A percentile compares a stretch with the other conserved stretches of the same genome.
These are phyloP conservation scores for Campaea margaritaria DNA, from an alignment of 2,888 invertebrate species.

Conservation along the genomic window DNA sequence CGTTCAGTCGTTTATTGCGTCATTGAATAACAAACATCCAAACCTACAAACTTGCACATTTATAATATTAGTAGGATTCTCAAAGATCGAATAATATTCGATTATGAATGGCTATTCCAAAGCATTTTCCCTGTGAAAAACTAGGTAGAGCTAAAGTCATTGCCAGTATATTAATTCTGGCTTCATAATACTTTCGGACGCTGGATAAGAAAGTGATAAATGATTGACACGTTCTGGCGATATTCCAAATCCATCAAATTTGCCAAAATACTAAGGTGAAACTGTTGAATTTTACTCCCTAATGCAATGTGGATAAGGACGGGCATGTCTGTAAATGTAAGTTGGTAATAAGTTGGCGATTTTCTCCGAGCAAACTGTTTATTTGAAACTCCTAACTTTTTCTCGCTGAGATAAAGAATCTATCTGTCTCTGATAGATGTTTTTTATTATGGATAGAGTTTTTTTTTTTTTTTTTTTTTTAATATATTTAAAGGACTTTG, in stretches of 20 bases:
- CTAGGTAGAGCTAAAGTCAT: conserved; percentile 6
- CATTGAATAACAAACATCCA: too few relatives aligned
- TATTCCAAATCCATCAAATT: conserved; percentile 40
- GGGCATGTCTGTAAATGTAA: neutral
- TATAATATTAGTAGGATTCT: too few relatives aligned
- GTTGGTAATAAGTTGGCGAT: conserved; percentile 22
- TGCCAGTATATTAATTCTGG: conserved; percentile 30
- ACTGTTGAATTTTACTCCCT: conserved; percentile 17
- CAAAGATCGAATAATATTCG: too few relatives aligned
- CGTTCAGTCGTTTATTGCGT: too few relatives aligned
- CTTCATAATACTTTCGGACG: conserved; percentile 31
- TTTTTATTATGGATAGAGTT: conserved; percentile 22
- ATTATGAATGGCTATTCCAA: too few relatives aligned
- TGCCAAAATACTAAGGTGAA: neutral
- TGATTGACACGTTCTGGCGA: conserved; percentile 48
- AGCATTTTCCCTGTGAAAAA: conserved; percentile 2
- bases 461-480: too few relatives aligned
- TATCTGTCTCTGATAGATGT: conserved; percentile 25
- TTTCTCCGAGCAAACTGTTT: conserved; percentile 25
- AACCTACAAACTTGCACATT: too few relatives aligned
- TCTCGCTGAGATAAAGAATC: conserved; percentile 23
- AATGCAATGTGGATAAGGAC: neutral
- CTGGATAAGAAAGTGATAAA: conserved; percentile 36
- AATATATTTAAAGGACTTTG: too few relatives aligned
- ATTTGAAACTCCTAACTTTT: conserved; percentile 33